Conservation (phyloP, 2,113 vertebrate genomes). For the Alouatta palliata region DNA sequence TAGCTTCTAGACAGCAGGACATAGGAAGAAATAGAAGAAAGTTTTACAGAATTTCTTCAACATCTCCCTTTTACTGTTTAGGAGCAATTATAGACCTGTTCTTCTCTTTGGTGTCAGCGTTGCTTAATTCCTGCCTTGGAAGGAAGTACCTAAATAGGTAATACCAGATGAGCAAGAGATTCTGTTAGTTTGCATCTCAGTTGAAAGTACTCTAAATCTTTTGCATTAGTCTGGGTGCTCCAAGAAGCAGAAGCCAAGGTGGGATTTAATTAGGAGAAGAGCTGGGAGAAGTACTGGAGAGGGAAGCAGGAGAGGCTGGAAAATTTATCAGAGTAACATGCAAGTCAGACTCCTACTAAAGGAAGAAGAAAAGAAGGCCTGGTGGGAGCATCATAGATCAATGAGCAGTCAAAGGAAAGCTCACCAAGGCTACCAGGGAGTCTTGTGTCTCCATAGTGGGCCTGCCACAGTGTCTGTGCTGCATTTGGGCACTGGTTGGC, state of each 20-base stretch:
- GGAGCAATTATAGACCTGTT: not conserved
- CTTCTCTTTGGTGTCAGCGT: not conserved
- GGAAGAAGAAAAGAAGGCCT: not conserved
- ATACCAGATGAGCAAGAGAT: not conserved
- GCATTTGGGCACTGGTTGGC: not conserved
- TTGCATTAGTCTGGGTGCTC: not conserved
- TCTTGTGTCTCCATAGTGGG: not conserved
- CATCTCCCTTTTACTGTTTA: not conserved
- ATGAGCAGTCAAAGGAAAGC: not conserved
- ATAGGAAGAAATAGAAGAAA: not conserved
- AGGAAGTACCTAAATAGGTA: not conserved
- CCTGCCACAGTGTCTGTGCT: not conserved
- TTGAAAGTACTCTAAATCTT: not conserved
- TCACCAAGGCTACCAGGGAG: not conserved
- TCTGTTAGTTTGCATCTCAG: not conserved
- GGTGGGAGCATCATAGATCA: not conserved
- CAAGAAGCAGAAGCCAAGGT: not conserved
- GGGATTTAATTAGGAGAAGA: not conserved
- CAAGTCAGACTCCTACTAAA: not conserved
- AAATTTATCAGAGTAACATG: not conserved
- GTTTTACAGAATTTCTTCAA: not conserved
- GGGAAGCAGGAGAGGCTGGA: not conserved
- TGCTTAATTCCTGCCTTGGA: not conserved
- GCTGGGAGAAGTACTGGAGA: not conserved
- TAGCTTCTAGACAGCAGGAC: not conserved